phyloP scores from a whole-genome alignment of 2,797 vertebrate species.

The Harpagifer antarcticus region DNA sequence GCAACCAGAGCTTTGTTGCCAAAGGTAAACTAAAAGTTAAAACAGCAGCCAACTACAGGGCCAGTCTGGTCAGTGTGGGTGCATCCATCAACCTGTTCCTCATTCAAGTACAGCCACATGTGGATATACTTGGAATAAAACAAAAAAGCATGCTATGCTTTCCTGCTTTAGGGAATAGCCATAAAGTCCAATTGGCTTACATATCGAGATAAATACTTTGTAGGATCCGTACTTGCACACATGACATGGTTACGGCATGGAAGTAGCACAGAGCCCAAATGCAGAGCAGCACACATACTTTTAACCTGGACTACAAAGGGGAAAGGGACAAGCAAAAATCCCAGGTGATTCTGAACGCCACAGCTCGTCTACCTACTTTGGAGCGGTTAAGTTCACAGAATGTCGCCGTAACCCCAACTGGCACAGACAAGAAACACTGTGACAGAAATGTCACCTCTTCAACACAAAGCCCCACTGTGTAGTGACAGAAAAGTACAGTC shows the following conservation, averaged over 20 bases:
- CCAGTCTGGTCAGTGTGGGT: slow-evolving; percentile 20
- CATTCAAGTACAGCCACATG: slow-evolving; percentile 42
- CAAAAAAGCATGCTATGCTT: slow-evolving; percentile 22
- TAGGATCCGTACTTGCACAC: slow-evolving; percentile 28
- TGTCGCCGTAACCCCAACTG: slow-evolving; percentile 48
- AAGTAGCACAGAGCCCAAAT: slow-evolving; percentile 39
- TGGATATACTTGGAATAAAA: slow-evolving; percentile 40
- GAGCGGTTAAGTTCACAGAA: slow-evolving; percentile 58
- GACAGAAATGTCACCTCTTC: slow-evolving; percentile 59
- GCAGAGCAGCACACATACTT: slow-evolving; percentile 21
- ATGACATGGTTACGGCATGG: slow-evolving; percentile 24
- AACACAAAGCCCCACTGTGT: slow-evolving; percentile 48
- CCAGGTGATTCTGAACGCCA: slow-evolving; percentile 27
- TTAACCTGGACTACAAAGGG: slow-evolving; percentile 30
- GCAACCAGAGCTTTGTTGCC: slow-evolving; percentile 29
- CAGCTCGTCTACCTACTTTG: slow-evolving; percentile 26
- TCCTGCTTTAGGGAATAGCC: slow-evolving; percentile 62
- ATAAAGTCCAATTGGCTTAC: slow-evolving; percentile 69
- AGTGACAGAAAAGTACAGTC: slow-evolving; percentile 27
- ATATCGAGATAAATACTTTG: slow-evolving; percentile 52
- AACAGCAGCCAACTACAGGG: slow-evolving; percentile 20
- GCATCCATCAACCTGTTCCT: slow-evolving; percentile 27
- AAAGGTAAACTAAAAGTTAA: slow-evolving; percentile 50
- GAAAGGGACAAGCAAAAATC: slow-evolving; percentile 32
- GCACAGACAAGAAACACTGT: slow-evolving; percentile 44